phyloP scores from a whole-genome alignment of 2,888 invertebrate species.

The Macrosiphum euphorbiae region DNA sequence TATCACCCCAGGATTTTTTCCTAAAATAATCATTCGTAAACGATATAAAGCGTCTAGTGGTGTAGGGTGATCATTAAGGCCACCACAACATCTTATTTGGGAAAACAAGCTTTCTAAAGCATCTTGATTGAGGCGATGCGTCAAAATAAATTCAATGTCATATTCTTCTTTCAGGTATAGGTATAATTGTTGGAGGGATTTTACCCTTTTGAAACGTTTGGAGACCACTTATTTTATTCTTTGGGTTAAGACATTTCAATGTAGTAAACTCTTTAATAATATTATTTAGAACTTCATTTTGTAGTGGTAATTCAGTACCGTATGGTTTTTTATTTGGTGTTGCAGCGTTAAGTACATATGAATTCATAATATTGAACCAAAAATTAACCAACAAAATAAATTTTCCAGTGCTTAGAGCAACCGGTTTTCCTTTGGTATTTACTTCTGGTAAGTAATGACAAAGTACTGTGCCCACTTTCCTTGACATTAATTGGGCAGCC shows the following conservation, averaged over 20 bases:
- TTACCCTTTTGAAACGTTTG: slow-evolving; percentile 41
- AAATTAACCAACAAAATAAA: background rate
- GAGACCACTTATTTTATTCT: background rate
- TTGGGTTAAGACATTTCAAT: background rate
- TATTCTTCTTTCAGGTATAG: background rate
- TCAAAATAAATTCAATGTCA: background rate
- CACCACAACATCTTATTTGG: background rate
- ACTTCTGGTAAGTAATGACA: too few species aligned
- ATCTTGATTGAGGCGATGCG: background rate
- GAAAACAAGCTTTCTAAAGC: background rate
- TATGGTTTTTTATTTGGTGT: background rate
- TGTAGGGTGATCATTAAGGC: background rate
- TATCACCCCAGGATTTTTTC: background rate
- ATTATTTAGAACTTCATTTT: background rate
- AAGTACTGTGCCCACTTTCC: too few species aligned
- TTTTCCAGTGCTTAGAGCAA: too few species aligned
- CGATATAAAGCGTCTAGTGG: background rate
- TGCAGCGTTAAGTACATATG: background rate
- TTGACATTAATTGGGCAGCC: too few species aligned
- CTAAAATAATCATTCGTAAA: background rate
- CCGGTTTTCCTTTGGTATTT: too few species aligned
- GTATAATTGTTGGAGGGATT: background rate
- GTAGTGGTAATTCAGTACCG: background rate
- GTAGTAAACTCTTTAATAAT: background rate
- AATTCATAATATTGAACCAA: slow-evolving; percentile 7